Base-by-base conservation (phyloP, 2,888 invertebrate genomes). In the Eudemis profundana region DNA sequence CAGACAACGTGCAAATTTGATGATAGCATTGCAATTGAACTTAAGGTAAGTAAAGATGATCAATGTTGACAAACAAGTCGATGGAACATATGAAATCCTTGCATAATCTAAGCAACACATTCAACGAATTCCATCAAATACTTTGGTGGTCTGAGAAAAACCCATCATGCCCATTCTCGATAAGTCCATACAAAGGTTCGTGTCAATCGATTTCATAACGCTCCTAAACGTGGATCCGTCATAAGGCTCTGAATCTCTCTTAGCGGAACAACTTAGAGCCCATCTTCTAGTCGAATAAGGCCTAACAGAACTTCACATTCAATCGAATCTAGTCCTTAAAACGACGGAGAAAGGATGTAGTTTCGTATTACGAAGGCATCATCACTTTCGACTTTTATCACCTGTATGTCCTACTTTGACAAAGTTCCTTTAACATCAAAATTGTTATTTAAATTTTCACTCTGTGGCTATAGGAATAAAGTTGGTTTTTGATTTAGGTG, bases 191-290 rank as follows among this genome's bases (percentile, higher is more conserved):
- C 78, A 80, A 82, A 84, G 84, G 82, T 83, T 82, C 84, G 80
- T 85, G 87, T 86, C 83, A 86, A 83, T 82, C 78, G 84, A 86
- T 91, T 90, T 90, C 90, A 89, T 90, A 90, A 91, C 78, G 73
- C 74, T 67, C 77, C 77, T 78, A 80, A 85, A 84, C 82, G 81
- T 81, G 83, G 78, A 84, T 82, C 85, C 87, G 87, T 87, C 88
- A 86, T 85, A 90, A 90, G 88, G 84, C 84, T 88, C 85, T 79
- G 83, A 88, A 91, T 90, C 90, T 91, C 89, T 87, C 86, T 84
- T 82, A 77, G 81, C 83, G 79, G 81, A 81, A 85, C 84, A 77
- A 75, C 79, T 71, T 72, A 71, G 70, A 71, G 65, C 69, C 49
- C 46, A 15, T 50, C 67, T 57, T 51, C 23, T 69, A 59, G 27